Evolutionary conservation across 2,888 invertebrate species (phyloP), one percentile per base, ranked within the genome.

Genomic region (Athalia rosae): DNA sequence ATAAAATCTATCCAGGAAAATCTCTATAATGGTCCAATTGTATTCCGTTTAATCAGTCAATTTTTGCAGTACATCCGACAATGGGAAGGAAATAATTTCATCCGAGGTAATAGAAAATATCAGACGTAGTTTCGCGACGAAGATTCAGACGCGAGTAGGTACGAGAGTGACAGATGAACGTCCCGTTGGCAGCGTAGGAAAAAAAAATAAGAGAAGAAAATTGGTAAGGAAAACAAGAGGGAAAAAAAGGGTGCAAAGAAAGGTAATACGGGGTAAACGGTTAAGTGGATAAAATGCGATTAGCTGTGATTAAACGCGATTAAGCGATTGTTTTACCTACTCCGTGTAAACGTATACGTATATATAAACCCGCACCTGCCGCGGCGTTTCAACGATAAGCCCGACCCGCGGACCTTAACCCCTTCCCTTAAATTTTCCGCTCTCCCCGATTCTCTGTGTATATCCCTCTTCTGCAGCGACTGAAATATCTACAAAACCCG

Each of bases 1-100:
- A 88, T 88, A 89, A 88, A 89, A 89, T 86, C 85, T 88, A 85
- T 87, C 85, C 61, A 82, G 86, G 87, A 86, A 88, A 85, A 83
- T 4, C 15, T 5, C 8, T 8, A 0, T 61, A 13, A 50, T 5
- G 43, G 58, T 41, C 3, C 7, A n/a, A 69, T 41, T n/a, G 5
- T 13, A 64, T 48, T 13, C 11, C 3, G 28, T 43, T 11, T 63
- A 7, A 63, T n/a, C 45, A 45, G 4, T 43, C 45, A n/a, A 63
- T 11, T 2, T 43, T 43, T 41, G 63, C 11, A 9, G 63, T 63
- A 4, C 11, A 3, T 64, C 15, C 4, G n/a, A n/a, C 11, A 43
- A 6, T 4, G 62, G 11, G 2, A 6, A n/a, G n/a, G 43, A 43
- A 45, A 58, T 2, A 13, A n/a, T n/a, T n/a, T n/a, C n/a, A 7